Evolutionary conservation across 2,113 vertebrate genomes (phyloP), one percentile per base, ranked within the genome.

Genomic region (Dipodomys stephensi): DNA sequence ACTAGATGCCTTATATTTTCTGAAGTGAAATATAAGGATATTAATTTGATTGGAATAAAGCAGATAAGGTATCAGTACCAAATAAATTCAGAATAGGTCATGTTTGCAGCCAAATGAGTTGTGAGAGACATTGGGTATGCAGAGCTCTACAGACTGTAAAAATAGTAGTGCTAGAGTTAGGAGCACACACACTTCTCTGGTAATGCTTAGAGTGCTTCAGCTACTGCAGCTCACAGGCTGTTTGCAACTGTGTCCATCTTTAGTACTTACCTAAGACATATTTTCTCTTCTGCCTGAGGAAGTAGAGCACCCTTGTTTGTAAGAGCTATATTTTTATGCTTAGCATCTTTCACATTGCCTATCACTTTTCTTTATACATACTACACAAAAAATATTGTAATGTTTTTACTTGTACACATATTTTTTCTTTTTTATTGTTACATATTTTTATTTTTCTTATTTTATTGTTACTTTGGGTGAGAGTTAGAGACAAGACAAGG

Each of bases 71-170:
- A 25, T 84, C 76, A 35, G 30, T 62, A 20, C 49, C 28, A 84
- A 82, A 80, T 92, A 53, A 77, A 68, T 46, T 74, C 39, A 81
- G 57, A n/a, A 73, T 76, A 82, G 32, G 64, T 60, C 32, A 95
- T 25, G 9, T 73, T 65, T 89, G 6, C 27, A n/a, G 86, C 53
- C 23, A 89, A 68, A 77, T 53, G 6, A 92, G 9, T 67, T 57
- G 5, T 74, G 57, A 22, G 69, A 83, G 57, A 15, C 22, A 35
- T 68, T 71, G 44, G 2, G 1, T 81, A 82, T 83, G 67, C 46
- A 65, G 77, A 87, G 39, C 6, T 32, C 44, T n/a, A 3, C 3
- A 8, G 35, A 49, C 16, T 46, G 0, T 8, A 77, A 39, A 44
- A 39, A 62, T 23, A 32, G 2, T n/a, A 11, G 19, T 46, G 85